phyloP scores from a whole-genome alignment of 2,113 vertebrate species.

The Meriones unguiculatus region DNA sequence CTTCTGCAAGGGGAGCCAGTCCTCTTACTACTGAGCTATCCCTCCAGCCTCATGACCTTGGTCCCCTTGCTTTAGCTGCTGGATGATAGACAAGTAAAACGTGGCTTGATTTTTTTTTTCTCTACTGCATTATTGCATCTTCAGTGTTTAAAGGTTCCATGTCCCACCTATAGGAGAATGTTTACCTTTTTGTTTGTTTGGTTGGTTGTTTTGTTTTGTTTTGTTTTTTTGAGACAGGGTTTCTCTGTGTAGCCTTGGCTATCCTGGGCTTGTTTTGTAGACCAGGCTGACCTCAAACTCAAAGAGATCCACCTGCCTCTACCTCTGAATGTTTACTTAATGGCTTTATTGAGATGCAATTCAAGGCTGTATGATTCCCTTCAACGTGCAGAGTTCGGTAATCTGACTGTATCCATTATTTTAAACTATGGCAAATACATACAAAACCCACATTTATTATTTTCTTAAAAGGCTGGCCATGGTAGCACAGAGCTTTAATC shows the following conservation, averaged over 20 bases:
- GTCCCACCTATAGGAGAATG: not conserved
- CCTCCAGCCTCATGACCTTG: not conserved
- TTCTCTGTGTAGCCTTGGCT: too few species aligned
- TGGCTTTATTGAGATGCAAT: not conserved
- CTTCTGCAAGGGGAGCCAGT: not conserved
- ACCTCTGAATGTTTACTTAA: not conserved
- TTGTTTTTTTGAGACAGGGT: too few species aligned
- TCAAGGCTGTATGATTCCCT: not conserved
- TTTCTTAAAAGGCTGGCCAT: not conserved
- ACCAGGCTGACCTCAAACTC: too few species aligned
- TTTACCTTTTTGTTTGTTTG: not conserved
- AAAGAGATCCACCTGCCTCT: too few species aligned
- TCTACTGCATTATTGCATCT: fast-evolving
- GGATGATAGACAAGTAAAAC: not conserved
- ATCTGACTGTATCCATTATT: not conserved
- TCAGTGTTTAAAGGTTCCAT: not conserved
- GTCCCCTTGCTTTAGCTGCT: not conserved
- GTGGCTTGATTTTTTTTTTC: not conserved
- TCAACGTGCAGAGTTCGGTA: not conserved
- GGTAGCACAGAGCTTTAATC: not conserved
- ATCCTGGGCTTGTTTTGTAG: too few species aligned
- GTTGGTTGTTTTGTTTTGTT: too few species aligned
- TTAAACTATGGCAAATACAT: not conserved
- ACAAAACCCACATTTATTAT: not conserved
- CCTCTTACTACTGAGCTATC: not conserved